phyloP scores from a whole-genome alignment of 2,888 invertebrate genomes.

The Troglohyphantes excavatus region DNA sequence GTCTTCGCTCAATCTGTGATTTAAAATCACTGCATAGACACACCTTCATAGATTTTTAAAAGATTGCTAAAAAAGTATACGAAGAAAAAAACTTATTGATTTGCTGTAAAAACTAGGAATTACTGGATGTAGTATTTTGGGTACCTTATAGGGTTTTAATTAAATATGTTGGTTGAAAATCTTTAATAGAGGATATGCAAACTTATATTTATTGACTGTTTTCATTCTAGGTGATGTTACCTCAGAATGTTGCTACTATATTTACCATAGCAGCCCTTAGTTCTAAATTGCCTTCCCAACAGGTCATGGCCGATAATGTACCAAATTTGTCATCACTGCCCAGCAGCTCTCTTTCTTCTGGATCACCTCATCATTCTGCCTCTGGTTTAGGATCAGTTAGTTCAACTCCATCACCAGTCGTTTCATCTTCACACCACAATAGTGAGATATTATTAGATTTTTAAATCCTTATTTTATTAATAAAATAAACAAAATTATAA shows the following conservation, averaged over 20 bases:
- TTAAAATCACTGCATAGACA: too few species aligned
- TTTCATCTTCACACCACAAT: constrained; percentile 71
- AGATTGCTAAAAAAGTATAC: neutral
- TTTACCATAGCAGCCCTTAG: constrained; percentile 78
- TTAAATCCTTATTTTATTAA: too few species aligned
- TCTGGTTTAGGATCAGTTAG: constrained; percentile 68
- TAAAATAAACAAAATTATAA: too few species aligned
- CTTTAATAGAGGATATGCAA: constrained; percentile 50
- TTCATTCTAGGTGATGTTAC: constrained; percentile 70
- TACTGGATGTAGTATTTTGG: neutral
- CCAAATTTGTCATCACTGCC: constrained; percentile 52
- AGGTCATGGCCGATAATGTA: constrained; percentile 64
- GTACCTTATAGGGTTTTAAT: neutral
- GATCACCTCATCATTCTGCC: constrained; percentile 63
- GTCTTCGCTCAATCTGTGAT: too few species aligned
- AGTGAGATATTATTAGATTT: too few species aligned
- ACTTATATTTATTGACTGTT: constrained; percentile 35
- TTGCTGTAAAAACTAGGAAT: too few species aligned
- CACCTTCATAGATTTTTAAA: too few species aligned
- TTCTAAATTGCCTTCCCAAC: constrained; percentile 74
- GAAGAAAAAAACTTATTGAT: neutral
- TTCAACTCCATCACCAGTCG: constrained; percentile 74
- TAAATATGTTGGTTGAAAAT: neutral
- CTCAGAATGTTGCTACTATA: constrained; percentile 78
- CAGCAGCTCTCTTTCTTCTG: constrained; percentile 65